phyloP scores from a whole-genome alignment of 2,888 invertebrate genomes.

The Rhagium mordax region DNA sequence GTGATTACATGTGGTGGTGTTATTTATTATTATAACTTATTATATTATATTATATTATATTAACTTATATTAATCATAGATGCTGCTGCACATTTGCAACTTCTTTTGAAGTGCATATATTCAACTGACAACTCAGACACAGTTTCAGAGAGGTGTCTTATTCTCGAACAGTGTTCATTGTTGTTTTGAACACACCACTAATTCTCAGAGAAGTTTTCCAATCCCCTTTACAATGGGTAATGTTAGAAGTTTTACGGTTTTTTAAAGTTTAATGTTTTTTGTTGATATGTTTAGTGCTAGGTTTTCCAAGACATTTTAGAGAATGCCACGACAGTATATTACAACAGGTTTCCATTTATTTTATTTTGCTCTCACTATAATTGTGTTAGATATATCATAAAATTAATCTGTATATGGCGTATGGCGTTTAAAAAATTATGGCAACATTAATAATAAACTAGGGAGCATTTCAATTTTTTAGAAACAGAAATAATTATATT shows the following conservation, averaged over 20 bases:
- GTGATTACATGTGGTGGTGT: no score
- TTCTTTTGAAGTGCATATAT: not conserved
- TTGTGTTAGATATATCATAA: no score
- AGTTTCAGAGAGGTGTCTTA: not conserved
- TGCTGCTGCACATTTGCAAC: no score
- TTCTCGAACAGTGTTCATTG: conserved; percentile 1
- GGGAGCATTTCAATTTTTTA: no score
- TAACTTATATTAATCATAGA: no score
- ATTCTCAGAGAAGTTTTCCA: conserved; percentile 26
- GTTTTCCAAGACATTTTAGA: not conserved
- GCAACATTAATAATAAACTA: no score
- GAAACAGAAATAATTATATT: no score
- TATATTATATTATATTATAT: no score
- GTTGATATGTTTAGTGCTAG: not conserved
- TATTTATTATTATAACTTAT: no score
- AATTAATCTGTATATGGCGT: no score
- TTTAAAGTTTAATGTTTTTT: conserved; percentile 15
- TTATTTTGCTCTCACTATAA: not conserved
- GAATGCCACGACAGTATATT: not conserved
- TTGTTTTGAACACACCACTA: conserved; percentile 2
- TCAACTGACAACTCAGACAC: not conserved
- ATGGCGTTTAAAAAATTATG: no score
- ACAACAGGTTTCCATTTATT: not conserved
- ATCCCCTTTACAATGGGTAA: conserved; percentile 16
- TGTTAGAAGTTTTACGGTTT: conserved; percentile 10